These are phyloP conservation scores for Stramonita haemastoma DNA, from an alignment of 2,888 invertebrate species.

Conservation along the genomic window DNA sequence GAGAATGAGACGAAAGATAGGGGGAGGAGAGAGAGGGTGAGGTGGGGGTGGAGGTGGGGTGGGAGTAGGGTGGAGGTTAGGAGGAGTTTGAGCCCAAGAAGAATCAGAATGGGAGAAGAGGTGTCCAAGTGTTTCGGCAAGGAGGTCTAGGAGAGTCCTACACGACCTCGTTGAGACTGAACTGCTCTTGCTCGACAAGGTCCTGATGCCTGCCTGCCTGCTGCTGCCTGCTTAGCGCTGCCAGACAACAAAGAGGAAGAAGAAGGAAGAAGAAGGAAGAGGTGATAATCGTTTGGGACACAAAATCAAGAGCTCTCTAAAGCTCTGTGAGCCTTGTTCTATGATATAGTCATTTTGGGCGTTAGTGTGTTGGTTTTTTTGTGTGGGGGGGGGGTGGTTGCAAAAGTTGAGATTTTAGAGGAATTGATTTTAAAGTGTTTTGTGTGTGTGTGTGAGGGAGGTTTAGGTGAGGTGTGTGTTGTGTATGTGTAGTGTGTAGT, in stretches of 20 bases:
- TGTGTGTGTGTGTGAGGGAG: not conserved
- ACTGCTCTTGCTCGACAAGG: not conserved
- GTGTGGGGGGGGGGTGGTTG: no score
- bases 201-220: not conserved
- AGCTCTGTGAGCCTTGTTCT: not conserved
- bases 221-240: no score
- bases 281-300: not conserved
- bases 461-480: not conserved
- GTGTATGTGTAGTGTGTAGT: not conserved
- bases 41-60: not conserved
- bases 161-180: conserved; percentile 14
- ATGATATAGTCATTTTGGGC: no score
- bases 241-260: no score
- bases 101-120: not conserved
- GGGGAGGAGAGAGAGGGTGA: not conserved
- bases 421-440: no score
- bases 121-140: not conserved
- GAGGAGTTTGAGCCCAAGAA: not conserved
- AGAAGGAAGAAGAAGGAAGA: not conserved
- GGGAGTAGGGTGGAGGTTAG: not conserved
- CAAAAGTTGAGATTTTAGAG: no score
- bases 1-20: not conserved
- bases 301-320: not conserved
- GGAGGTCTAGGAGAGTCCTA: not conserved
- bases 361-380: no score